Percentiles rank a stretch among this genome's conserved stretches.
These are phyloP conservation scores for Rhyacophila evoluta DNA, from an alignment of 2,888 invertebrate species.

Conservation along the genomic window DNA sequence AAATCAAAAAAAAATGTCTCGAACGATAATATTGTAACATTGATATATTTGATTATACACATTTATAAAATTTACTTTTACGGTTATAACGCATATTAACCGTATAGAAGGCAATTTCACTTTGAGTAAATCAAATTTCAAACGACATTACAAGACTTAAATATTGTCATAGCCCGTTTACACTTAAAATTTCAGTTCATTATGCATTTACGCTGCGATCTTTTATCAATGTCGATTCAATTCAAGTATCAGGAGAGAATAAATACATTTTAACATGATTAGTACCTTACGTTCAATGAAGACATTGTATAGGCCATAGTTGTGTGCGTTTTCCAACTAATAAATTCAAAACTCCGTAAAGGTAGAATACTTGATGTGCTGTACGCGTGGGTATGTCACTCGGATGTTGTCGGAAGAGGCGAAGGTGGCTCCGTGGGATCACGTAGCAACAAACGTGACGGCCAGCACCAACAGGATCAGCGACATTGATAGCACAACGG, in stretches of 20 bases:
- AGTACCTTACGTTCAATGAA: constrained; percentile 30
- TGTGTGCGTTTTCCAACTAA: constrained; percentile 46
- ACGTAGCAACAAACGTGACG: constrained; percentile 31
- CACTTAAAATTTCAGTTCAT: constrained; percentile 24
- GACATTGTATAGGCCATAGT: constrained; percentile 41
- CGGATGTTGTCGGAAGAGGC: background rate
- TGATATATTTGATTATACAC: constrained; percentile 48
- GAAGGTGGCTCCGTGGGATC: constrained; percentile 15
- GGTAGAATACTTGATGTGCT: background rate
- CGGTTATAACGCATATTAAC: constrained; percentile 27
- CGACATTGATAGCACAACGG: constrained; percentile 54
- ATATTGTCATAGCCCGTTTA: constrained; percentile 3
- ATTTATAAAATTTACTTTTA: constrained; percentile 46
- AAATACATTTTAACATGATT: constrained; percentile 23
- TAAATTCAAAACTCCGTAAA: constrained; percentile 19
- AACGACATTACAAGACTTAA: constrained; percentile 1
- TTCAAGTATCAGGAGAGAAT: constrained; percentile 15
- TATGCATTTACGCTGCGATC: background rate
- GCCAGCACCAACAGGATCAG: constrained; percentile 43
- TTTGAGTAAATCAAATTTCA: constrained; percentile 25
- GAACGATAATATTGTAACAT: constrained; percentile 51
- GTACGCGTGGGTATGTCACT: background rate
- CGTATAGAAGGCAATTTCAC: constrained; percentile 30
- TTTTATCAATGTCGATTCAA: background rate
- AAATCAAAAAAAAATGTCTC: constrained; percentile 50